A percentile compares a stretch with the other conserved stretches of the same genome.
phyloP scores from a whole-genome alignment of 2,113 vertebrate genomes.

The Corythaeola cristata region DNA sequence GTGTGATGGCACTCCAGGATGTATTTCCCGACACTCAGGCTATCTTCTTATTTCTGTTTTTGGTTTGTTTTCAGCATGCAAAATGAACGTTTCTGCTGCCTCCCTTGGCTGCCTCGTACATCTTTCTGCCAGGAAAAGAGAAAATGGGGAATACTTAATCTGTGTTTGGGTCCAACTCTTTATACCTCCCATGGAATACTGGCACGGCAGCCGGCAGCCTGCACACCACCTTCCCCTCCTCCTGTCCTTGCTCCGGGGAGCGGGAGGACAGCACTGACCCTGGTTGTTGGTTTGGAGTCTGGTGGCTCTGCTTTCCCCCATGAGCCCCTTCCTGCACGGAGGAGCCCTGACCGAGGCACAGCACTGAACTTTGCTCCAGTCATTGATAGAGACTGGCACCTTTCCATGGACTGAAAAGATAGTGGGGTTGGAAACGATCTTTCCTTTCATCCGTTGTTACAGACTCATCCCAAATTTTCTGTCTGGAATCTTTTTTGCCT shows the following conservation, averaged over 20 bases:
- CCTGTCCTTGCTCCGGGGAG: background rate
- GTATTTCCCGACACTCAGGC: background rate
- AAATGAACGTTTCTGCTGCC: background rate
- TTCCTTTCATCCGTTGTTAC: background rate
- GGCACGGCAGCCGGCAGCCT: background rate
- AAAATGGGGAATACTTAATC: background rate
- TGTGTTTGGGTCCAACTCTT: background rate
- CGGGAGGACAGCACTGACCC: background rate
- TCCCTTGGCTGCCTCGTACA: background rate
- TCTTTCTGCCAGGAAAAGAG: background rate
- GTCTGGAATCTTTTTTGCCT: background rate
- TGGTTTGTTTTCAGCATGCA: background rate
- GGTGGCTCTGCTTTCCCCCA: background rate
- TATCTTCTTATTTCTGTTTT: background rate
- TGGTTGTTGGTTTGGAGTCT: background rate
- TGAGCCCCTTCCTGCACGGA: rapidly evolving
- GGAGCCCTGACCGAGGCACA: rapidly evolving
- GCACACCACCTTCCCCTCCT: background rate
- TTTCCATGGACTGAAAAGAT: background rate
- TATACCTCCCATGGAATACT: background rate
- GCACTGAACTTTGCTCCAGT: background rate
- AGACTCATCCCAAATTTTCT: background rate
- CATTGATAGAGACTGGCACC: rapidly evolving
- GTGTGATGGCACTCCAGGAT: background rate
- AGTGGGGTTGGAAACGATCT: rapidly evolving